Evolutionary conservation across 2,113 vertebrate genomes (phyloP).

Genomic region (Gracilinanus agilis): DNA sequence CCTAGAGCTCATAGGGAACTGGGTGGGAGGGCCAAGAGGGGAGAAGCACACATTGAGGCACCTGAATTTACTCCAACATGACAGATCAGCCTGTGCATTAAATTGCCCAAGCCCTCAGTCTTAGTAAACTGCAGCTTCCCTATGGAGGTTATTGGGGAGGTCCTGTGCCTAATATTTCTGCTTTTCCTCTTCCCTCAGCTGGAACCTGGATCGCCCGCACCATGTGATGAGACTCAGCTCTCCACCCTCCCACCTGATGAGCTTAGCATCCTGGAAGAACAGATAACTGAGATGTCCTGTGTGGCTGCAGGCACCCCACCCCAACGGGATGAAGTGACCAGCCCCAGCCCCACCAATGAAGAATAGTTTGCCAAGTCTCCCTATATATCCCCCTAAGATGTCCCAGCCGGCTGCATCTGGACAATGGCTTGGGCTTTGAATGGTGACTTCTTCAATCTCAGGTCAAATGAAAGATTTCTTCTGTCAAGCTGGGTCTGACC

Average conservation of each 20-base stretch:
- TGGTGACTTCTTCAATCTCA: conserved; percentile 89
- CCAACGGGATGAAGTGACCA: neutral
- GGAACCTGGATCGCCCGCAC: conserved; percentile 62
- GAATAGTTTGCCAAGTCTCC: conserved; percentile 76
- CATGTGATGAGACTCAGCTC: conserved; percentile 87
- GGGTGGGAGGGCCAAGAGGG: neutral
- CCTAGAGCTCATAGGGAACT: neutral
- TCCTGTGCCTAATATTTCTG: neutral
- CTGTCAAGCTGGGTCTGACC: conserved; percentile 42
- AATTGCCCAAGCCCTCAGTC: neutral
- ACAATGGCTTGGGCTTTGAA: conserved; percentile 51
- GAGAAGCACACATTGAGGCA: neutral
- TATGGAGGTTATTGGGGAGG: neutral
- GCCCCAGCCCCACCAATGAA: conserved; percentile 63
- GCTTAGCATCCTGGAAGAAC: conserved; percentile 86
- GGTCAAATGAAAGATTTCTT: conserved; percentile 90
- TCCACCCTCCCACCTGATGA: conserved; percentile 89
- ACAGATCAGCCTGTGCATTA: neutral
- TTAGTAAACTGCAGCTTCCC: neutral
- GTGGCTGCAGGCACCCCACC: neutral
- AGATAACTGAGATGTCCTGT: conserved; percentile 68
- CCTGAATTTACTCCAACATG: neutral
- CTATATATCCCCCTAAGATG: neutral
- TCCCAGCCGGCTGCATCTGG: neutral
- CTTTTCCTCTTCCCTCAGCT: conserved; percentile 75